Conservation (phyloP, 2,797 vertebrate species). For the Sebastolobus alascanus region DNA sequence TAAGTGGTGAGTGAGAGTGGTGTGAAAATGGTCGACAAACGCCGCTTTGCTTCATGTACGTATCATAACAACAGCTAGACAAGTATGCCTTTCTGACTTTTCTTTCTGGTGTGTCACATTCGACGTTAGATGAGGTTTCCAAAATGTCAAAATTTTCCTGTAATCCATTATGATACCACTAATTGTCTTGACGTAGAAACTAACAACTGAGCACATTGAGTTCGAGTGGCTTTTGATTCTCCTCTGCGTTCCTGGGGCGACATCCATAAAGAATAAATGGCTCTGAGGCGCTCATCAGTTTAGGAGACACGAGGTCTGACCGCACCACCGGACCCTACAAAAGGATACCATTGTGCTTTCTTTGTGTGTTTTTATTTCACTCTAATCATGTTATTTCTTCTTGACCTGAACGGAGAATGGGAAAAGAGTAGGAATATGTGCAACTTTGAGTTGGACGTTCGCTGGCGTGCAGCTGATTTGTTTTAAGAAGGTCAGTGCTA, state of each 20-base stretch:
- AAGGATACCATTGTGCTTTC: slow-evolving; percentile 65
- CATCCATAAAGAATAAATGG: slow-evolving; percentile 50
- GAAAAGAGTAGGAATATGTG: slow-evolving; percentile 31
- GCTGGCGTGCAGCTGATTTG: slow-evolving; percentile 62
- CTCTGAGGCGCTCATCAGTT: slow-evolving; percentile 59
- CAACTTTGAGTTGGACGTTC: slow-evolving; percentile 51
- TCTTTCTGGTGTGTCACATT: background rate
- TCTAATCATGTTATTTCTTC: slow-evolving; percentile 75
- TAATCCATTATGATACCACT: slow-evolving; percentile 2
- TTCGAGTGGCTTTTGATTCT: slow-evolving; percentile 18
- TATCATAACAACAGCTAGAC: background rate
- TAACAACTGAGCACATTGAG: slow-evolving; percentile 7
- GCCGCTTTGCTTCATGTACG: no score
- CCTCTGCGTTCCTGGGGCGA: slow-evolving; percentile 15
- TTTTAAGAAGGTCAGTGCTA: slow-evolving; percentile 71
- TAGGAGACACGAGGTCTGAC: slow-evolving; percentile 78
- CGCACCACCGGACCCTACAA: slow-evolving; percentile 59
- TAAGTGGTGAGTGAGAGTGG: no score
- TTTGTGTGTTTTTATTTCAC: slow-evolving; percentile 66
- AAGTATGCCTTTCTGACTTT: background rate
- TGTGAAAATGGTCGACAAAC: no score
- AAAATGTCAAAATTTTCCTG: background rate
- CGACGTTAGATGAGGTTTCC: background rate
- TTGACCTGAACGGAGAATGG: slow-evolving; percentile 52
- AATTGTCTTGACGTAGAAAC: slow-evolving; percentile 22